Evolutionary conservation across 2,797 vertebrate genomes (phyloP), one percentile per base, ranked within the genome.

Genomic region (Babyrousa celebensis): DNA sequence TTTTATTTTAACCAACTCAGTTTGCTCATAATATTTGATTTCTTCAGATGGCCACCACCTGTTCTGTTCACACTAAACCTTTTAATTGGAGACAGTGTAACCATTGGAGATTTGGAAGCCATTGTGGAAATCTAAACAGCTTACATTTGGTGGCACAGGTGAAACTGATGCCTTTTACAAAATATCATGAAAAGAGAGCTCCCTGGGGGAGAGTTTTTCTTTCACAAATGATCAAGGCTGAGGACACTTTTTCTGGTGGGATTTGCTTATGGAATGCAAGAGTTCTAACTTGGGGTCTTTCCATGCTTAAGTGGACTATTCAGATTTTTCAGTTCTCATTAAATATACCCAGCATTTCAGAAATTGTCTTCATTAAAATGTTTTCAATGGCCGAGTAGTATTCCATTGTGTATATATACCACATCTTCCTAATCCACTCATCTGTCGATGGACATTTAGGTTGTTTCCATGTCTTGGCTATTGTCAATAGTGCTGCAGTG

Each of bases 341-440:
- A 95, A 60, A 84, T 62, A 62, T 58, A n/a, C 17, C 3, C 12
- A 78, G 29, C 15, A 14, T 70, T 21, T 92, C 20, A 67, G 65
- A 93, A 25, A 91, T 85, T 70, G 16, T 83, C 54, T 5, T 48
- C 32, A 58, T 83, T 91, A 93, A 86, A 85, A 92, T 80, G 21
- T 78, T 74, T 71, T 58, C 36, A 77, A 90, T 5, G 63, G 36
- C 36, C 36, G 36, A 36, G 36, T 36, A 36, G 36, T 36, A 36
- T 36, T 36, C 36, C 36, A 36, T 36, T 36, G 36, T 36, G 36
- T 36, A 36, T 36, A 36, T 36, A 36, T 36, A 36, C 36, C 36
- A 36, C 36, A 36, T 36, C 36, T 36, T 36, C 36, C 36, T 36
- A 36, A 36, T 36, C 36, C 36, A 36, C 36, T 36, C 36, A 36